Evolutionary conservation across 1,140 invertebrate species (phyloP), one percentile per base, ranked within the genome.

Genomic region (Holcopasites calliopsidis): DNA sequence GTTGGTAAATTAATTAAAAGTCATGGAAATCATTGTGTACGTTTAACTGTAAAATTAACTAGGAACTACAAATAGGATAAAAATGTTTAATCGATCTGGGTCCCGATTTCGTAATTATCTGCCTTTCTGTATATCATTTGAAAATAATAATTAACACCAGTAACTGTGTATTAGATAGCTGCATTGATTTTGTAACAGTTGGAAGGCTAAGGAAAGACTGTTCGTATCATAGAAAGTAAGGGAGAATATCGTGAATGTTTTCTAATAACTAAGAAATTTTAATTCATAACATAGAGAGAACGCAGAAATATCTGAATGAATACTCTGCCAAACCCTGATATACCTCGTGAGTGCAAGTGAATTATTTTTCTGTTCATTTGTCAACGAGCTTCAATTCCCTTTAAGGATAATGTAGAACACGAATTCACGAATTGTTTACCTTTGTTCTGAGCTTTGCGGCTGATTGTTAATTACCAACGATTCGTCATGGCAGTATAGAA

Each of bases 401-500:
- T 80, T 58, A 74, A 61, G 77, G 72, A 50, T 23, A 47, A 54
- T 31, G 49, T 68, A 49, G 40, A 61, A 52, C 47, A 21, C 33
- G 21, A 26, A 11, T 55, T 35, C 54, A 31, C 40, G 28, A 66
- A 68, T 49, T 47, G 21, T 62, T 82, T 72, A 31, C 62, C 65
- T 68, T 62, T 50, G 16, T 55, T 40, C 79, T 83, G 83, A 86
- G 84, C 84, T 83, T 75, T 65, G 72, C 55, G 78, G 79, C 60
- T 81, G 82, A 84, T 84, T 83, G 11, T 84, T 79, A 85, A 85
- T 85, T 85, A 79, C 90, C 83, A 86, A 87, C 57, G 79, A 87
- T 85, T 82, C 74, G 77, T 89, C 88, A 87, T 90, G 90, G 90
- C 90, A 91, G 90, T 91, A 90, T 86, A 83, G 79, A 84, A 84